Evolutionary conservation across 2,888 invertebrate genomes (phyloP).

Genomic region (Drosophila lutescens): DNA sequence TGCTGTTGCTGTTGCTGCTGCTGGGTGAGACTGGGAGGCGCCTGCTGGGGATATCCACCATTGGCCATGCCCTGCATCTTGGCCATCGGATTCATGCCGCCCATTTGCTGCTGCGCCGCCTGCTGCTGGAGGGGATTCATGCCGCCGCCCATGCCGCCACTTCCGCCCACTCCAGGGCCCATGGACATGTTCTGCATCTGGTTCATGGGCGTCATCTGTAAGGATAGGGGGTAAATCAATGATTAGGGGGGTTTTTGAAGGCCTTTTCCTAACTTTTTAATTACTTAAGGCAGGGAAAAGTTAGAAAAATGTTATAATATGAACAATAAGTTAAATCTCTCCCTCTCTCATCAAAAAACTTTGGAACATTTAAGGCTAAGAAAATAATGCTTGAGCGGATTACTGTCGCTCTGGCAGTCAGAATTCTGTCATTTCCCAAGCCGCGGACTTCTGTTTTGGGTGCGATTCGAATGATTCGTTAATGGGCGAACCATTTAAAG

Average conservation of each 20-base stretch:
- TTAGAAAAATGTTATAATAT: neutral
- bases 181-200: slow-evolving; percentile 91
- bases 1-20: slow-evolving; percentile 58
- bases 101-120: slow-evolving; percentile 85
- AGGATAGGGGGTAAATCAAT: slow-evolving; percentile 12
- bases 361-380: neutral
- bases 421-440: slow-evolving; percentile 27
- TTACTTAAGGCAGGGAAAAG: no score
- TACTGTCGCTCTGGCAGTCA: slow-evolving; percentile 18
- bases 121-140: slow-evolving; percentile 84
- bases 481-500: slow-evolving; percentile 15
- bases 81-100: slow-evolving; percentile 88
- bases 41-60: slow-evolving; percentile 87
- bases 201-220: slow-evolving; percentile 89
- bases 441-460: slow-evolving; percentile 30
- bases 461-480: slow-evolving; percentile 26
- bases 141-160: slow-evolving; percentile 58
- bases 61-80: slow-evolving; percentile 86
- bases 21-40: slow-evolving; percentile 53
- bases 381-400: slow-evolving; percentile 29
- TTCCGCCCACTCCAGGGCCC: slow-evolving; percentile 84
- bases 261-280: neutral
- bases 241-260: neutral
- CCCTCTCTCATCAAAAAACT: neutral
- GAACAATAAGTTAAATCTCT: no score